Base-by-base conservation (phyloP, 2,797 vertebrate genomes). In the Masticophis lateralis region DNA sequence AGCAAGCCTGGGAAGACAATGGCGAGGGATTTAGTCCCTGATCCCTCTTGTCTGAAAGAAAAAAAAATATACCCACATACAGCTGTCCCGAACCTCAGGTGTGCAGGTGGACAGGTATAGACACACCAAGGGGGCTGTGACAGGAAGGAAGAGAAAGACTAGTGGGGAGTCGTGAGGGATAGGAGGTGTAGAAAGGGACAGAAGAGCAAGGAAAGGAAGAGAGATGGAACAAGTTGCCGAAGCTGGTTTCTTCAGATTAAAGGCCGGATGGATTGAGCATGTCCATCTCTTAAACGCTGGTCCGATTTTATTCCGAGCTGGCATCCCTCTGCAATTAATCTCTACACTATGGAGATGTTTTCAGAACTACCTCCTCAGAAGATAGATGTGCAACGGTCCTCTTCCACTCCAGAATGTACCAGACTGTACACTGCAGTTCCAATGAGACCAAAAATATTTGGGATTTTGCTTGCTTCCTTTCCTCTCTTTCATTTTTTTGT, bases 1-100 rank as follows among this genome's bases (percentile, higher is more conserved):
- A 97, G 94, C 94, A 32, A 94, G 95, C 93, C 96, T 96, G 97
- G 96, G 97, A 97, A 98, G 96, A 95, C 96, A 97, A 96, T 20
- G 8, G 43, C 89, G 27, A 90, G 94, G 97, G 95, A 97, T 74
- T 96, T 96, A 97, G 94, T 53, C 83, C 93, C 94, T 97, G 95
- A 97, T 96, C 97, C 95, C 28, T 88, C 61, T 94, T 91, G 96
- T 93, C 96, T 97, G 97, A 95, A 53, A 79, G 9, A 14, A 47
- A 56, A 12, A 61, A 51, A 51, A 51, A 51, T 25, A 53, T 94
- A 96, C 96, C 97, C 95, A 96, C 94, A 92, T 95, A 92, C 96
- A 95, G 88, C 95, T 93, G 90, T 60, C 94, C 95, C 92, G 74
- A 92, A 88, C 86, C 94, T 97, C 97, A 97, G 97, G 97, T 96